phyloP scores from a whole-genome alignment of 53 echinoderm and acorn worm genomes.

The Astropecten irregularis region DNA sequence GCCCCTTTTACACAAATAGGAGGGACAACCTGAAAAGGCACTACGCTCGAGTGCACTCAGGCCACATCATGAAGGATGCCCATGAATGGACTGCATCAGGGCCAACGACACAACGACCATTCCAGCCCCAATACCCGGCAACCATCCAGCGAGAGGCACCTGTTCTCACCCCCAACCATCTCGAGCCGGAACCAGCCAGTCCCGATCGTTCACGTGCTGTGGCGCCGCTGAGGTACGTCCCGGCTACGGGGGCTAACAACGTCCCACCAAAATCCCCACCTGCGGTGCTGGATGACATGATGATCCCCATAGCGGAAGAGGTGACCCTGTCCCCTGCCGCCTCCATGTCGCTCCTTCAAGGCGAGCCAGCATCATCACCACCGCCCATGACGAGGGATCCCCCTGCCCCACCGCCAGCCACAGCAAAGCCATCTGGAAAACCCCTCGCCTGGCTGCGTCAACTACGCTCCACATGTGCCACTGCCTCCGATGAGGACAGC shows the following conservation, averaged over 20 bases:
- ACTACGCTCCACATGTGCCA: neutral
- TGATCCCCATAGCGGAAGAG: neutral
- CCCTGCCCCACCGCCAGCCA: neutral
- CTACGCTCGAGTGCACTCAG: neutral
- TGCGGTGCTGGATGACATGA: neutral
- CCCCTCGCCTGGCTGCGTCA: neutral
- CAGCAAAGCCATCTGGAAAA: neutral
- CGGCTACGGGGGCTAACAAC: neutral
- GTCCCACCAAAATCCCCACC: neutral
- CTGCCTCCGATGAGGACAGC: neutral
- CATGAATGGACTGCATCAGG: no score
- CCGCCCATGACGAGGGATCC: neutral
- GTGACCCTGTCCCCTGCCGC: neutral
- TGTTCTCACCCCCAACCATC: neutral
- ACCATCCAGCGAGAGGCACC: neutral
- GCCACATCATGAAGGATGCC: no score
- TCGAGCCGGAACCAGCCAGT: neutral
- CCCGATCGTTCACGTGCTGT: no score
- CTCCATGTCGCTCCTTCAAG: neutral
- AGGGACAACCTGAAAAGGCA: neutral
- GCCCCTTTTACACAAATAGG: neutral
- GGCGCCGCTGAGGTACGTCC: neutral
- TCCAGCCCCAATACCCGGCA: neutral
- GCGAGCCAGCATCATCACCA: neutral
- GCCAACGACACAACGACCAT: no score